Percentiles rank a stretch among this genome's conserved stretches.
These are phyloP conservation scores for Scelioninae gen. 2 DNA, from an alignment of 2,888 invertebrate species.

Conservation along the genomic window DNA sequence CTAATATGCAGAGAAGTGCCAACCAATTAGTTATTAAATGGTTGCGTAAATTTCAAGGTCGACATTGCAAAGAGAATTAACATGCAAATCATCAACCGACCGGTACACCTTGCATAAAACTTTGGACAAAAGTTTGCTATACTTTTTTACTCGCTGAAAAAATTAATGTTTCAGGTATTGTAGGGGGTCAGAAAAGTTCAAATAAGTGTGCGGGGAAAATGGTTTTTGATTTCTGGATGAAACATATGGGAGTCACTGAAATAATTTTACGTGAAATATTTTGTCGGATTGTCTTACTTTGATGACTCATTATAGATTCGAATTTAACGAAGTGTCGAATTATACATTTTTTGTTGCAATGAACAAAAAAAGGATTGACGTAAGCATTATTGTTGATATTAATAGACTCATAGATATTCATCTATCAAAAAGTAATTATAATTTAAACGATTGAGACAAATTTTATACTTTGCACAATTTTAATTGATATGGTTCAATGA, in stretches of 20 bases:
- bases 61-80: constrained; percentile 28
- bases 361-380: constrained; percentile 31
- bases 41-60: constrained; percentile 57
- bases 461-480: neutral
- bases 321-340: constrained; percentile 26
- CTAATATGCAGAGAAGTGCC: constrained; percentile 37
- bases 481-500: neutral
- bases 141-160: too few relatives aligned
- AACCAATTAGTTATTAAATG: constrained; percentile 55
- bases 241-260: too few relatives aligned
- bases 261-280: constrained; percentile 23
- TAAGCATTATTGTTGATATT: constrained; percentile 23
- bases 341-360: constrained; percentile 3
- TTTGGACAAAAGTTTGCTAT: too few relatives aligned
- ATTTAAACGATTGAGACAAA: neutral
- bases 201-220: neutral
- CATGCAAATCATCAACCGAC: constrained; percentile 38
- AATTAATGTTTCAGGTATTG: too few relatives aligned
- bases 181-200: too few relatives aligned
- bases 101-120: too few relatives aligned
- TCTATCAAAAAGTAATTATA: constrained; percentile 7
- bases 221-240: too few relatives aligned
- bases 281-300: constrained; percentile 19
- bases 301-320: constrained; percentile 33
- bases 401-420: constrained; percentile 13